These are phyloP conservation scores for Drosophila ohnishii DNA, from an alignment of 1,140 invertebrate genomes.

Conservation along the genomic window DNA sequence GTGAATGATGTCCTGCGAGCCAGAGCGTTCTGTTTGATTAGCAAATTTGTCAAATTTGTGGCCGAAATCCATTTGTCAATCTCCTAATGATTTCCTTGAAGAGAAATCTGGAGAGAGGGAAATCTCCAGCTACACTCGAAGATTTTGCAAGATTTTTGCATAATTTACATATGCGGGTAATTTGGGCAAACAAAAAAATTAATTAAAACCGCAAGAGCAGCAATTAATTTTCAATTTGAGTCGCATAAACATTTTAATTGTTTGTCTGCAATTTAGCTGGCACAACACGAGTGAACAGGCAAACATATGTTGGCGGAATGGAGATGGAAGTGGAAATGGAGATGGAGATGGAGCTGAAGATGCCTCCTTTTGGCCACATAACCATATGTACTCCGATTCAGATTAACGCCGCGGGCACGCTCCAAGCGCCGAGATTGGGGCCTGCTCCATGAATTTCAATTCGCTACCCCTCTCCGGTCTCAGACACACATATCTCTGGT, in stretches of 20 bases:
- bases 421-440: constrained; percentile 19
- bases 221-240: constrained; percentile 80
- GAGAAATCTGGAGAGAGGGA: neutral
- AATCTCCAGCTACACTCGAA: constrained; percentile 3
- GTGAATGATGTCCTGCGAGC: constrained; percentile 20
- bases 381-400: constrained; percentile 37
- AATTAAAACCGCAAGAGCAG: constrained; percentile 45
- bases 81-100: constrained; percentile 60
- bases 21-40: constrained; percentile 68
- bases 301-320: constrained; percentile 64
- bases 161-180: constrained; percentile 28
- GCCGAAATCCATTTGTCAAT: constrained; percentile 68
- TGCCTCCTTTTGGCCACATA: constrained; percentile 25
- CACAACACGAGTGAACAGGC: constrained; percentile 61
- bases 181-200: constrained; percentile 38
- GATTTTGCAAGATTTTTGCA: constrained; percentile 24
- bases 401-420: constrained; percentile 65
- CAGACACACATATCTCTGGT: constrained; percentile 1
- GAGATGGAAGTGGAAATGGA: neutral
- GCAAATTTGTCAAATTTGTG: constrained; percentile 78
- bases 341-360: constrained; percentile 3
- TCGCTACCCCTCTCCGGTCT: constrained; percentile 38
- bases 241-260: constrained; percentile 73
- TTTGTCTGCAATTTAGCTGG: constrained; percentile 66
- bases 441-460: constrained; percentile 70